Evolutionary conservation across 64 coral and sea anemone species (phyloP), one percentile per base, ranked within the genome.

Genomic region (Hydrozoanthus tunicans): DNA sequence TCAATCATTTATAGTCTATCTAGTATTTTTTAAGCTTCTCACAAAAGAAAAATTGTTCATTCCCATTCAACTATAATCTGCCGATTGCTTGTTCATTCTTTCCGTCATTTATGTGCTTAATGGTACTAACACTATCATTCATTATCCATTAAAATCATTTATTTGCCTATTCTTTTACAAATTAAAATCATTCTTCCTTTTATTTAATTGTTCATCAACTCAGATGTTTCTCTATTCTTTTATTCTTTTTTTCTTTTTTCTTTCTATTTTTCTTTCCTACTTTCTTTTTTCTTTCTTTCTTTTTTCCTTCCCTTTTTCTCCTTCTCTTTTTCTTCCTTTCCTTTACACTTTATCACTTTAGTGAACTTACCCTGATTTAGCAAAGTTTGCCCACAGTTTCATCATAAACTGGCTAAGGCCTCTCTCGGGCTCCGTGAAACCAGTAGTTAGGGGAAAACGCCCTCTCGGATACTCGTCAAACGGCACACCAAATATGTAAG

Each of bases 371-470:
- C 93, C 90, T 25, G 59, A 62, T 62, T 94, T 94, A 23, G 90
- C 90, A 75, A 94, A 94, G 57, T 88, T 56, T 26, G 90, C 86
- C 90, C 93, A 94, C 0, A 92, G 53, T 60, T 91, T 76, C 81
- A 94, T 92, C 15, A 92, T 77, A 17, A 79, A 80, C 64, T 63
- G 77, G 17, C 93, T 89, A 0, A 94, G 25, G 0, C 93, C 93
- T 12, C 81, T 94, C 27, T 94, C 93, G 61, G 56, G 76, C 14
- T 91, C 73, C 0, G 93, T 91, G 27, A 78, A 94, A 15, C 83
- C 58, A 7, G 43, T 56, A n/a, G 56, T 56, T 23, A 91, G 1
- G 6, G 25, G 56, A 4, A 13, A 62, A 10, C 7, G 3, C 2
- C 32, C 0, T 58, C 64, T 14, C 3, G 54, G 63, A 6, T 59